Percentiles rank a stretch among this genome's conserved stretches.
phyloP scores from a whole-genome alignment of 2,113 vertebrate species.

The Caretta caretta region DNA sequence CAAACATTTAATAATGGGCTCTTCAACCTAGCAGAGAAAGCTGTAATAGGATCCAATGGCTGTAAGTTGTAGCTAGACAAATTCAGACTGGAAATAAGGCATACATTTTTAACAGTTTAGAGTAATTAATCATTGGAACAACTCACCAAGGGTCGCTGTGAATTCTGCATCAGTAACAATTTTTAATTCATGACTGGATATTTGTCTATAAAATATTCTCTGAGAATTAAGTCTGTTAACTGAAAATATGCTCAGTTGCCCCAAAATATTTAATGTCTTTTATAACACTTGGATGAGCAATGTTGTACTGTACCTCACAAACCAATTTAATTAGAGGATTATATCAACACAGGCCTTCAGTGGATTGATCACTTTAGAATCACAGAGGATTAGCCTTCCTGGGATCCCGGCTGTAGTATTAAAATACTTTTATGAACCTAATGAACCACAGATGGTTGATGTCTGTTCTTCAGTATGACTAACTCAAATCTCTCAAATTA shows the following conservation, averaged over 20 bases:
- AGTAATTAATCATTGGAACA: neutral
- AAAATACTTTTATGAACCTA: neutral
- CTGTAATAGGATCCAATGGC: neutral
- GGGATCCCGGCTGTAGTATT: neutral
- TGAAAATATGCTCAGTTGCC: neutral
- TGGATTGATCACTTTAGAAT: neutral
- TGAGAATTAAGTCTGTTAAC: neutral
- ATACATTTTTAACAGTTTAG: neutral
- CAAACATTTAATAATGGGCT: neutral
- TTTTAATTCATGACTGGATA: neutral
- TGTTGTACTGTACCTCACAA: neutral
- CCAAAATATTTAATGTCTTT: neutral
- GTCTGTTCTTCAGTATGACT: neutral
- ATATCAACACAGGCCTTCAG: neutral
- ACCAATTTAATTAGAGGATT: neutral
- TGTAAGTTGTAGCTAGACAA: neutral
- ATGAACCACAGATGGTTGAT: neutral
- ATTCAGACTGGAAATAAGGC: neutral
- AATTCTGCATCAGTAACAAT: neutral
- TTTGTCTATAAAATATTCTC: neutral
- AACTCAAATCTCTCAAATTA: neutral
- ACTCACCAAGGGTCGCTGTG: neutral
- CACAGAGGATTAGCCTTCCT: neutral
- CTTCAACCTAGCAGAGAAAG: neutral
- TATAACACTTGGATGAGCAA: neutral